These are phyloP conservation scores for Lota lota DNA, from an alignment of 2,113 vertebrate genomes.

Conservation along the genomic window DNA sequence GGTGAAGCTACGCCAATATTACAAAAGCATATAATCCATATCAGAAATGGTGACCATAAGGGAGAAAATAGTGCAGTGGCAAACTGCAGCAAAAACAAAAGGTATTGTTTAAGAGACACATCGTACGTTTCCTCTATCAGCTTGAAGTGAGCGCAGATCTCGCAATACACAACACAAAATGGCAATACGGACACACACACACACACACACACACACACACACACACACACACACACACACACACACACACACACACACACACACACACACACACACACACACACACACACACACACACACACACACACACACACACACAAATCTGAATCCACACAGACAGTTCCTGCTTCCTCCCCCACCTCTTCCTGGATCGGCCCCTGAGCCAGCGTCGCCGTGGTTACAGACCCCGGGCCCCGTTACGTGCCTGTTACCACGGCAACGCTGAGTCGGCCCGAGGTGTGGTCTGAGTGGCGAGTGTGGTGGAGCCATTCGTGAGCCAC, in stretches of 20 bases:
- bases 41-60: no score
- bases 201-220: slow-evolving; percentile 12
- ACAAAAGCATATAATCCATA: no score
- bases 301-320: neutral
- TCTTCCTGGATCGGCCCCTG: slow-evolving; percentile 22
- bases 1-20: no score
- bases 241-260: slow-evolving; percentile 1
- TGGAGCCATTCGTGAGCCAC: slow-evolving; percentile 7
- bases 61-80: no score
- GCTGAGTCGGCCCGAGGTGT: neutral
- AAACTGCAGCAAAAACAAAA: no score
- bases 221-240: slow-evolving; percentile 18
- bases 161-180: no score
- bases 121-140: no score
- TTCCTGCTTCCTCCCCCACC: slow-evolving; percentile 48
- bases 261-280: neutral
- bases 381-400: neutral
- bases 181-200: neutral
- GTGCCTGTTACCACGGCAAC: no score
- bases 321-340: slow-evolving; percentile 26
- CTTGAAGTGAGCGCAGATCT: no score
- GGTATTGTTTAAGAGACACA: no score
- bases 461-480: neutral
- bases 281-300: neutral
- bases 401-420: neutral